Evolutionary conservation across 1,140 invertebrate genomes (phyloP).

Genomic region (Drosophila carrolli): DNA sequence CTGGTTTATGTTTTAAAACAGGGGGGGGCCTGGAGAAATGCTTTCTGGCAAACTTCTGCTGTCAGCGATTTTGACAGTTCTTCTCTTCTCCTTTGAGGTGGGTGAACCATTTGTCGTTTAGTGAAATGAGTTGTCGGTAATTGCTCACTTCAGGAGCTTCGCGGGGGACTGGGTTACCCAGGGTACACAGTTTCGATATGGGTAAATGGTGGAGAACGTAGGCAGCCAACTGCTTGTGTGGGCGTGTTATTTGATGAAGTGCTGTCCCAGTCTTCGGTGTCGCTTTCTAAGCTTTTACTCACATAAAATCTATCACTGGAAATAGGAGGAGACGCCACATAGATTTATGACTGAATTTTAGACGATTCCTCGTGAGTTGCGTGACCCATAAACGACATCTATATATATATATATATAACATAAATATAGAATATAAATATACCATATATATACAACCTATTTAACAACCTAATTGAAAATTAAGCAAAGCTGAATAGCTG

Average conservation of each 20-base stretch:
- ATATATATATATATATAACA: no score
- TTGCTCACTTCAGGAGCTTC: conserved; percentile 43
- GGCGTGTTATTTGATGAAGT: conserved; percentile 65
- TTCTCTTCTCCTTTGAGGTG: conserved; percentile 8
- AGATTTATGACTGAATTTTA: background rate
- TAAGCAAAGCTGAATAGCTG: no score
- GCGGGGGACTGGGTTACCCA: conserved; percentile 1
- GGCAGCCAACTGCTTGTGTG: conserved; percentile 21
- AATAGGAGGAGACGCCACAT: background rate
- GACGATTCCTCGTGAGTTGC: background rate
- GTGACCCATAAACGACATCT: background rate
- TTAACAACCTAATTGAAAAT: no score
- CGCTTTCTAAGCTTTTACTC: conserved; percentile 7
- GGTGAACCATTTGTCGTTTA: conserved; percentile 74
- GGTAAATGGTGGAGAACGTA: conserved; percentile 49
- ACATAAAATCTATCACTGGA: background rate
- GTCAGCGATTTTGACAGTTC: conserved; percentile 76
- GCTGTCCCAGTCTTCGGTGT: conserved; percentile 18
- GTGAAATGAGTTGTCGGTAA: conserved; percentile 71
- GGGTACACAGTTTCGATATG: conserved; percentile 18
- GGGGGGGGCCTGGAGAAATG: conserved; percentile 42
- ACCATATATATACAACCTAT: no score
- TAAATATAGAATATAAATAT: no score
- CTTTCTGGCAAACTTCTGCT: conserved; percentile 71
- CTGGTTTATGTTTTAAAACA: conserved; percentile 8